Percentiles rank a stretch among this genome's conserved stretches.
Conservation (phyloP, 2,113 vertebrate genomes). For the Microcebus murinus region DNA sequence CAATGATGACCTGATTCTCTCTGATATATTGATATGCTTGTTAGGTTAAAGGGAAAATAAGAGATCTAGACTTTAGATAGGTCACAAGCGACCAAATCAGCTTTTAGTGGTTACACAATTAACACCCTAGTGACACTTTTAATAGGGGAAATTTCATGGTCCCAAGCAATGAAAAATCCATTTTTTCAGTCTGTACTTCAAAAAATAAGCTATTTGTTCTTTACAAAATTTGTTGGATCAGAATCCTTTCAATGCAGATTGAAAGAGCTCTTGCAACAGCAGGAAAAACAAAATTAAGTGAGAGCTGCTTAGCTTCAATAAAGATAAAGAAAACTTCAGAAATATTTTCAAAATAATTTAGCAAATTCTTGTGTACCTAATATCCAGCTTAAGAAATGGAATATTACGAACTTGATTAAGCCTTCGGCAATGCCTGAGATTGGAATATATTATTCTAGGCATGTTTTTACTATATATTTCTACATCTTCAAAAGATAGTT, state of each 20-base stretch:
- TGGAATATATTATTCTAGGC: neutral
- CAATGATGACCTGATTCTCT: neutral
- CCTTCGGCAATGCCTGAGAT: neutral
- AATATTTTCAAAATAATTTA: neutral
- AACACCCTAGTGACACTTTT: neutral
- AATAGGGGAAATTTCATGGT: neutral
- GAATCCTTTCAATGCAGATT: neutral
- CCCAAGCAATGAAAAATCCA: neutral
- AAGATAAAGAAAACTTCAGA: neutral
- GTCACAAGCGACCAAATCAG: neutral
- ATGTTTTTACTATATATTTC: neutral
- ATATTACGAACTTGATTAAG: neutral
- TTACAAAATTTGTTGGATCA: neutral
- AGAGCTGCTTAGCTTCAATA: neutral
- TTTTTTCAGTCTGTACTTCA: neutral
- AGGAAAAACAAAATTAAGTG: neutral
- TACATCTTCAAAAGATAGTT: neutral
- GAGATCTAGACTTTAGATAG: neutral
- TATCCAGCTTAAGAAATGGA: neutral
- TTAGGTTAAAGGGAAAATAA: slow-evolving; percentile 1
- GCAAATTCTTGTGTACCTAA: neutral
- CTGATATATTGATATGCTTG: neutral
- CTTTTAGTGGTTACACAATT: neutral
- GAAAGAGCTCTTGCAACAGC: neutral
- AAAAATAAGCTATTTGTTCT: neutral